phyloP scores from a whole-genome alignment of 2,888 invertebrate genomes.

The Sphinx pinastri region DNA sequence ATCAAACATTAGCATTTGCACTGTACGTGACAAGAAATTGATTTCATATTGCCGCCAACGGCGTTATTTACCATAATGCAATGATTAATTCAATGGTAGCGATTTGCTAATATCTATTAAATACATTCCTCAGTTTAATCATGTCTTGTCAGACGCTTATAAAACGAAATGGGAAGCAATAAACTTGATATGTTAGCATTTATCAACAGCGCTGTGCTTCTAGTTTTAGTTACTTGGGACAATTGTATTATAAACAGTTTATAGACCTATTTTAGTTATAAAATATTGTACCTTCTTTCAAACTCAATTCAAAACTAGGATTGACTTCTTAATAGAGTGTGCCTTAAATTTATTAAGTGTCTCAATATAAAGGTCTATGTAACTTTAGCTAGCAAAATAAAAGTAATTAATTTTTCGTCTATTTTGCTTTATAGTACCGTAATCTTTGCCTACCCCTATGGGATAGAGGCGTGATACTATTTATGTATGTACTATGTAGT shows the following conservation, averaged over 20 bases:
- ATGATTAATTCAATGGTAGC: constrained; percentile 20
- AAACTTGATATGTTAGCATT: constrained; percentile 19
- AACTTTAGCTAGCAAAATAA: neutral
- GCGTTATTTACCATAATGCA: constrained; percentile 17
- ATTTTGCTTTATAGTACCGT: no score
- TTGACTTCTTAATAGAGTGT: neutral
- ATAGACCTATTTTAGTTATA: no score
- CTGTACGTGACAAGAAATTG: constrained; percentile 10
- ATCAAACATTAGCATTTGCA: neutral
- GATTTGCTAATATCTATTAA: constrained; percentile 20
- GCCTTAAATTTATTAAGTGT: neutral
- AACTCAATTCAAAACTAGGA: neutral
- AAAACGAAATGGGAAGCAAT: constrained; percentile 25
- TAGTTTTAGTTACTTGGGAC: neutral
- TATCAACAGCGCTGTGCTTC: constrained; percentile 12
- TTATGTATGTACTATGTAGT: no score
- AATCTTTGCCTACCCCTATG: no score
- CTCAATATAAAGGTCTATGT: neutral
- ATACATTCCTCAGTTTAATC: constrained; percentile 18
- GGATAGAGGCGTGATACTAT: no score
- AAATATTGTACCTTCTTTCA: no score
- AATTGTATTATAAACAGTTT: no score
- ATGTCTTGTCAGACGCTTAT: constrained; percentile 20
- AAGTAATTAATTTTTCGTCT: no score
- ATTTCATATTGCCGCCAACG: constrained; percentile 17